Percentiles rank a stretch among this genome's conserved stretches.
Evolutionary conservation across 2,888 invertebrate genomes (phyloP).

Genomic region (Heterodera filipjevi): DNA sequence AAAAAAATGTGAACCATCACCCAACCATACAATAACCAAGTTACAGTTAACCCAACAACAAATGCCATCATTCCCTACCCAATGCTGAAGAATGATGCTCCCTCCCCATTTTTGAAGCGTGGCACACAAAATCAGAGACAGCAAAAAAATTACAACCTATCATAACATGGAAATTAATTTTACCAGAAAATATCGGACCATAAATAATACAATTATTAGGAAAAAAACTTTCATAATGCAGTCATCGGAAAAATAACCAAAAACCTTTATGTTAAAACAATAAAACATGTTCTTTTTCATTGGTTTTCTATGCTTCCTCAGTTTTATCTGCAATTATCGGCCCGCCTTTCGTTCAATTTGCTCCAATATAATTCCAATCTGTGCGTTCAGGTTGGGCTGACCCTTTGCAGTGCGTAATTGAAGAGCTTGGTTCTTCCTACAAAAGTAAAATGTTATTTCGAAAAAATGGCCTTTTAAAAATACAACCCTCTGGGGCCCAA

Average conservation of each 20-base stretch:
- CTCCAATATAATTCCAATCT: constrained; percentile 53
- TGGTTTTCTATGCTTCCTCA: too few species aligned
- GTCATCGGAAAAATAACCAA: too few species aligned
- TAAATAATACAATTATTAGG: too few species aligned
- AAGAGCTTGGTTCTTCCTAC: constrained; percentile 55
- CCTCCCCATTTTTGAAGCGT: background rate
- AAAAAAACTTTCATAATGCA: too few species aligned
- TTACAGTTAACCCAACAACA: too few species aligned
- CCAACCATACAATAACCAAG: too few species aligned
- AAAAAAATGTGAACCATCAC: too few species aligned
- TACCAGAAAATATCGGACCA: too few species aligned
- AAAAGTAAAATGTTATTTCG: constrained; percentile 35
- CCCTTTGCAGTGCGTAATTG: constrained; percentile 53
- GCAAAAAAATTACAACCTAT: too few species aligned
- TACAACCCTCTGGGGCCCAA: too few species aligned
- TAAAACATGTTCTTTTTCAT: too few species aligned
- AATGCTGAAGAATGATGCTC: background rate
- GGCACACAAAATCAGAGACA: background rate
- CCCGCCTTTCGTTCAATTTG: constrained; percentile 44
- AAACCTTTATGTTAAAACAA: background rate
- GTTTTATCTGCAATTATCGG: background rate
- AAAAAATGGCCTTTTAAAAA: background rate
- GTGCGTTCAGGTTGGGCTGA: constrained; percentile 57
- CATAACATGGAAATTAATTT: too few species aligned
- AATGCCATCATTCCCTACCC: background rate